A percentile compares a stretch with the other conserved stretches of the same genome.
Evolutionary conservation across 2,113 vertebrate species (phyloP).

Genomic region (Zapus hudsonius): DNA sequence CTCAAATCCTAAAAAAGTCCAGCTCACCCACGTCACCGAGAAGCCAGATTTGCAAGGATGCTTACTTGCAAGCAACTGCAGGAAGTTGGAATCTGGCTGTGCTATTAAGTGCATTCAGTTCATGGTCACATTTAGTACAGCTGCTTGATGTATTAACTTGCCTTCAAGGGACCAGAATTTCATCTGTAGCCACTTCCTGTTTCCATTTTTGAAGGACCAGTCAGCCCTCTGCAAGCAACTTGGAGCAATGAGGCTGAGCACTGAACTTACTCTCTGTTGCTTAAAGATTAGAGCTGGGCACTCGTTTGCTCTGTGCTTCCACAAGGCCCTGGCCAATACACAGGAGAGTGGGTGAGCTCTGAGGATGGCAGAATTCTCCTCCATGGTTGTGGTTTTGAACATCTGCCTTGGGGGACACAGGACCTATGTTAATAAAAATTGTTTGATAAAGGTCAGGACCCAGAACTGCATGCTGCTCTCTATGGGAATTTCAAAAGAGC

Average conservation of each 20-base stretch:
- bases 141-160: slow-evolving; percentile 70
- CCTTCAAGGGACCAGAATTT: slow-evolving; percentile 47
- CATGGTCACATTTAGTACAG: slow-evolving; percentile 61
- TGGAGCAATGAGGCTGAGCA: not conserved
- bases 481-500: not conserved
- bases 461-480: not conserved
- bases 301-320: not conserved
- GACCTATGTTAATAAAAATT: not conserved
- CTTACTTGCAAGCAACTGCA: slow-evolving; percentile 31
- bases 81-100: slow-evolving; percentile 66
- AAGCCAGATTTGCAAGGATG: slow-evolving; percentile 51
- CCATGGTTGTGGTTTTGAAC: not conserved
- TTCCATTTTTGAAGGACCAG: slow-evolving; percentile 61
- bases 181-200: slow-evolving; percentile 61
- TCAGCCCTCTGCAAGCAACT: not conserved
- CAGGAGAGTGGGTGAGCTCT: not conserved
- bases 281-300: not conserved
- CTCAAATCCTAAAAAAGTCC: slow-evolving; percentile 52
- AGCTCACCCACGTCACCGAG: slow-evolving; percentile 13
- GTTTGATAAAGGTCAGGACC: not conserved
- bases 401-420: not conserved
- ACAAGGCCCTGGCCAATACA: not conserved
- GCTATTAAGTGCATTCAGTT: slow-evolving; percentile 37
- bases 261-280: not conserved
- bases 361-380: not conserved